Evolutionary conservation across 2,888 invertebrate genomes (phyloP).

Genomic region (Acrocyrtus sp.): DNA sequence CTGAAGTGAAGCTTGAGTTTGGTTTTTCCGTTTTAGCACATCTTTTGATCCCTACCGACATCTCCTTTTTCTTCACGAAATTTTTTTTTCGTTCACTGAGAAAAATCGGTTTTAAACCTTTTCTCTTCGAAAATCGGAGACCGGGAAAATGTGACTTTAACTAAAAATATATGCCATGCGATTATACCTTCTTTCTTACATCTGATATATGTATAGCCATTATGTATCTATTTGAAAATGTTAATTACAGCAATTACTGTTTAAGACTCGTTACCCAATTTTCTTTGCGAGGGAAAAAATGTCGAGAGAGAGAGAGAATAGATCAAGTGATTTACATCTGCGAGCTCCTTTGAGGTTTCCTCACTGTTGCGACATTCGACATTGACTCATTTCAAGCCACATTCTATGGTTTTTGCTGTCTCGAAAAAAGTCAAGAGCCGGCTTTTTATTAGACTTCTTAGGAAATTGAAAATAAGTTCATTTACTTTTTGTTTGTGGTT

Average conservation of each 20-base stretch:
- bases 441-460: background rate
- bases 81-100: background rate
- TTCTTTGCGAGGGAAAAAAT: background rate
- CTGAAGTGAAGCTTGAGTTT: conserved; percentile 31
- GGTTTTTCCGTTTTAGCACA: conserved; percentile 49
- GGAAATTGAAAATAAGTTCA: background rate
- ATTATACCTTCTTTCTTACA: no score
- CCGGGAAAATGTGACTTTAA: no score
- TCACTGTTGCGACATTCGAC: conserved; percentile 7
- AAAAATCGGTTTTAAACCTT: conserved; percentile 6
- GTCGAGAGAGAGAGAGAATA: background rate
- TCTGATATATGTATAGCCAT: background rate
- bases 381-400: conserved; percentile 1
- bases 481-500: no score
- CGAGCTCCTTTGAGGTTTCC: background rate
- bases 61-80: conserved; percentile 19
- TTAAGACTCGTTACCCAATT: background rate
- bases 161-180: no score
- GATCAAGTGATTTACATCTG: conserved; percentile 16
- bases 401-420: background rate
- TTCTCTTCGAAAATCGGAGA: no score
- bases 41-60: conserved; percentile 57
- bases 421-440: background rate
- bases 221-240: background rate
- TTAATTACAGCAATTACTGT: background rate